Percentiles rank a stretch among this genome's conserved stretches.
Evolutionary conservation across 35 echinoderm and acorn worm species (phyloP).

Genomic region (Eucidaris tribuloides): DNA sequence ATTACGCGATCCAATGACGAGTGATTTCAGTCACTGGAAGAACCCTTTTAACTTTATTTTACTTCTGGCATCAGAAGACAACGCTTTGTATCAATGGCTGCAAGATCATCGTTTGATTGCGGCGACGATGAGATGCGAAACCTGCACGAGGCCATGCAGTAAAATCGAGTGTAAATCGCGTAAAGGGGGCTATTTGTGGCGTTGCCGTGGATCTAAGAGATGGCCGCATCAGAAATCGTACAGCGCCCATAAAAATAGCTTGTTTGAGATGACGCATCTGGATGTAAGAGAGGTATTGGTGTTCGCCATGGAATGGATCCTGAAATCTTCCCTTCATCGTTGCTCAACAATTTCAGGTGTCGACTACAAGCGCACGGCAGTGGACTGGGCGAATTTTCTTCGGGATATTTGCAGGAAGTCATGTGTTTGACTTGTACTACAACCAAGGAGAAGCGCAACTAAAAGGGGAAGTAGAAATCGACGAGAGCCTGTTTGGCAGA

Average conservation of each 20-base stretch:
- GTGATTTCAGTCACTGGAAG: neutral
- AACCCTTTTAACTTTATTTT: neutral
- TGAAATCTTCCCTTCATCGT: neutral
- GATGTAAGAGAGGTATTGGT: neutral
- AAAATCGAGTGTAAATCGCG: neutral
- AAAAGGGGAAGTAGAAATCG: neutral
- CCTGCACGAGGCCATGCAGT: neutral
- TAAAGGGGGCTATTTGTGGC: neutral
- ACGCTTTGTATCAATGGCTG: neutral
- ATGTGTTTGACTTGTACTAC: neutral
- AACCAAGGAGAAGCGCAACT: neutral
- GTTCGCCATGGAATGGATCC: neutral
- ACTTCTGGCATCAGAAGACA: neutral
- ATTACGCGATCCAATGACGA: too few species aligned
- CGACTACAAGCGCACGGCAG: neutral
- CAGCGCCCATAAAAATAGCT: neutral
- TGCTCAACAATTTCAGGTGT: neutral
- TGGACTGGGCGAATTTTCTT: constrained; percentile 2
- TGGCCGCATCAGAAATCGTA: neutral
- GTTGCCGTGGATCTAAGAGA: neutral
- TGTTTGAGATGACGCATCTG: neutral
- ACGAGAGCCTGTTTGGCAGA: neutral
- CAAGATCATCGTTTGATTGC: neutral
- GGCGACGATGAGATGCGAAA: neutral
- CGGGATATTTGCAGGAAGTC: neutral